Base-by-base conservation (phyloP, 2,113 vertebrate species). In the Spea multiplicata region DNA sequence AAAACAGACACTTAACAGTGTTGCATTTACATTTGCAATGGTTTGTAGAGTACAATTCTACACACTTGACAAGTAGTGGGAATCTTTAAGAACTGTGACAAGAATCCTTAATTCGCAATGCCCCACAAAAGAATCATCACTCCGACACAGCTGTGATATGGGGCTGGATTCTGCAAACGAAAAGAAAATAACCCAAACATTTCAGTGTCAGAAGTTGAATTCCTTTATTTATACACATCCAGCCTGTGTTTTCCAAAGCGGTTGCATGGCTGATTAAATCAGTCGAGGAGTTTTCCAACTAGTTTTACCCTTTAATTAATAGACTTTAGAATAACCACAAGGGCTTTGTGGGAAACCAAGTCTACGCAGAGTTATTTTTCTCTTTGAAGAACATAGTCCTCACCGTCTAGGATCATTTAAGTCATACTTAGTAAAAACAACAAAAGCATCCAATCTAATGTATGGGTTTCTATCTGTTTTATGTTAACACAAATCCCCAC, bases 281-380 rank as follows among this genome's bases (percentile, higher is more conserved):
- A 84, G 86, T 83, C 77, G 84, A 87, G 83, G 75, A 81, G 83
- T 86, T 83, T 84, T 83, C 68, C 85, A 85, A 86, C 83, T 86
- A 74, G 50, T 88, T 90, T 88, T 88, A 80, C 84, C 84, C 90
- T 88, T 86, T 91, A 91, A 93, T 89, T 90, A 92, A 90, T 88
- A 89, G 88, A 88, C 86, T 88, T 89, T 87, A 88, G 87, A 91
- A 87, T 86, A 87, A 88, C 86, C 91, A 85, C 89, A 90, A 88
- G 75, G 71, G 84, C 86, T 83, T 88, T 84, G 78, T 88, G 88
- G 88, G 85, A 89, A 84, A 80, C 66, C 57, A 89, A 92, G 80
- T 66, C 87, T 88, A 86, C 88, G 86, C 91, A 91, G 88, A 90
- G 85, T 30, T 30, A 30, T 90, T 87, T 85, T 80, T 82, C 85